Percentiles rank a stretch among this genome's conserved stretches.
Conservation (phyloP, 2,888 invertebrate genomes). For the Platycheirus albimanus region DNA sequence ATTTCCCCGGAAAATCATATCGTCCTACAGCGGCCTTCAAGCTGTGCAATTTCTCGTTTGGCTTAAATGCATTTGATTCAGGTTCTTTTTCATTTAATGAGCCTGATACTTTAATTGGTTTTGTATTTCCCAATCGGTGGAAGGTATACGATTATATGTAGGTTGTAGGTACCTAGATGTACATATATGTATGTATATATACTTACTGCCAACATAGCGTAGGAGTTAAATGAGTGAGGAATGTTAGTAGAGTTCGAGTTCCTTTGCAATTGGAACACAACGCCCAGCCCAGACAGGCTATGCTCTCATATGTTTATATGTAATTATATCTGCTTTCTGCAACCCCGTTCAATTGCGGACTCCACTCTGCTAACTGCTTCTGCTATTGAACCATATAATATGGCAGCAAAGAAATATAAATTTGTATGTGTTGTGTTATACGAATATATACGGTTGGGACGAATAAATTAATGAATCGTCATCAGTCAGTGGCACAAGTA, state of each 20-base stretch:
- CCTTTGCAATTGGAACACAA: no score
- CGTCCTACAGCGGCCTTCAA: not conserved
- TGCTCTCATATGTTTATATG: no score
- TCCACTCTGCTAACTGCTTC: no score
- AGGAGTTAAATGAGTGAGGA: slow-evolving; percentile 57
- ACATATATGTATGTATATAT: not conserved
- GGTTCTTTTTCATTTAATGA: slow-evolving; percentile 56
- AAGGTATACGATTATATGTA: no score
- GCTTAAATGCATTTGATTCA: slow-evolving; percentile 55
- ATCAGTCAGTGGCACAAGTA: slow-evolving; percentile 65
- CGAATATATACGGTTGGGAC: slow-evolving; percentile 29
- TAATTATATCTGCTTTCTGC: no score
- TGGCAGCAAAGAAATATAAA: slow-evolving; percentile 11
- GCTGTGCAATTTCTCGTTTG: slow-evolving; percentile 23
- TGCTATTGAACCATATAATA: slow-evolving; percentile 44
- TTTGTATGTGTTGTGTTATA: not conserved
- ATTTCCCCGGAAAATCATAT: not conserved
- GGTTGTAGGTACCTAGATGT: no score
- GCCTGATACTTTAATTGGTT: slow-evolving; percentile 71
- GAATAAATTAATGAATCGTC: slow-evolving; percentile 71
- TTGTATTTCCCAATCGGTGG: slow-evolving; percentile 55
- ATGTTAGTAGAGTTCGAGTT: slow-evolving; percentile 24
- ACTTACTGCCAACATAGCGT: slow-evolving; percentile 20
- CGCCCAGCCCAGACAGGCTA: no score
- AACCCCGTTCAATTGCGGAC: no score